Evolutionary conservation across 2,888 invertebrate species (phyloP).

Genomic region (Latheticus oryzae): DNA sequence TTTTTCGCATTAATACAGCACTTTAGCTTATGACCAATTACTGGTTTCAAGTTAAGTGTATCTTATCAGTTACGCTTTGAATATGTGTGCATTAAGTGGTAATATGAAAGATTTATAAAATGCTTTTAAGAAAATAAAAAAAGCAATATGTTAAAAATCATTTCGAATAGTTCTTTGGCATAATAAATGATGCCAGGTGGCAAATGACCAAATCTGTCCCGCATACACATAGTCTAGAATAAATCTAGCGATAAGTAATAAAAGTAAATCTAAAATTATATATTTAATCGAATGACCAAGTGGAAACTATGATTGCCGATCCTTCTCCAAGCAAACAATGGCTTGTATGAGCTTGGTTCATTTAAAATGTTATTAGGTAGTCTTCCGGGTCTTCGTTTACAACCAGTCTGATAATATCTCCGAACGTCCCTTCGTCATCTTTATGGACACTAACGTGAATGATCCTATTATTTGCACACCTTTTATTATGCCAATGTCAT

Average conservation of each 20-base stretch:
- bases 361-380: slow-evolving; percentile 60
- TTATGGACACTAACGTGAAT: slow-evolving; percentile 48
- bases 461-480: slow-evolving; percentile 43
- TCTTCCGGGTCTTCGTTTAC: slow-evolving; percentile 57
- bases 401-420: slow-evolving; percentile 54
- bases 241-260: slow-evolving; percentile 19
- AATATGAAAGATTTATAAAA: slow-evolving; percentile 29
- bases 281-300: slow-evolving; percentile 45
- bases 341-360: slow-evolving; percentile 52
- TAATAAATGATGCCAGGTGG: slow-evolving; percentile 26
- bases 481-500: slow-evolving; percentile 33
- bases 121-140: slow-evolving; percentile 30
- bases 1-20: slow-evolving; percentile 36
- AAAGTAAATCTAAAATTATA: slow-evolving; percentile 27
- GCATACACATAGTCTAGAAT: slow-evolving; percentile 7
- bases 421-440: slow-evolving; percentile 52
- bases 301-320: slow-evolving; percentile 27
- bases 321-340: slow-evolving; percentile 54
- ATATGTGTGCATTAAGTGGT: slow-evolving; percentile 37
- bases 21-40: slow-evolving; percentile 34
- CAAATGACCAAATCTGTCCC: slow-evolving; percentile 4
- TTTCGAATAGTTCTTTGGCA: slow-evolving; percentile 9
- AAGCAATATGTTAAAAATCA: slow-evolving; percentile 23
- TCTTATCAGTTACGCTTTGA: slow-evolving; percentile 37
- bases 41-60: slow-evolving; percentile 24